Conservation (phyloP, 2,797 vertebrate genomes). For the Scleropages formosus region DNA sequence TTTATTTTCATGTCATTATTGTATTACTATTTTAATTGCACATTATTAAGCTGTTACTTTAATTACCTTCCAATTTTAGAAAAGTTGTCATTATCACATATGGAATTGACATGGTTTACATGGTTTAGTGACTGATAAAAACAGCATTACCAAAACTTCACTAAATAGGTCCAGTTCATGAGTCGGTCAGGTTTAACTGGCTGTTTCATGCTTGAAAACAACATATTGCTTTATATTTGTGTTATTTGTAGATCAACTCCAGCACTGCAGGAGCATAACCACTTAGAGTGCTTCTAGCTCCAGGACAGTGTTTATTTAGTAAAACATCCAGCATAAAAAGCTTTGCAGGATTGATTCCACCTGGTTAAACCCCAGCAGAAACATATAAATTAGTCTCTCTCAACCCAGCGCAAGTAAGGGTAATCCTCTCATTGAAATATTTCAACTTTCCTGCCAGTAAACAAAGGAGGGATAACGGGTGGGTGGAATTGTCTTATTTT, state of each 20-base stretch:
- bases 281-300: slow-evolving; percentile 40
- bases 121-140: no score
- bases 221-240: not conserved
- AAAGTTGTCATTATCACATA: no score
- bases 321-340: slow-evolving; percentile 69
- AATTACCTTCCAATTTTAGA: no score
- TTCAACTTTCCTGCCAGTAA: slow-evolving; percentile 78
- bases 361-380: slow-evolving; percentile 80
- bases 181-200: not conserved
- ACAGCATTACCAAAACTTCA: no score
- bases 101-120: no score
- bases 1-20: no score
- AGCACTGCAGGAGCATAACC: not conserved
- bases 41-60: no score
- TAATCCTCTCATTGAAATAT: slow-evolving; percentile 87
- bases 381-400: slow-evolving; percentile 90
- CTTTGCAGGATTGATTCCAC: slow-evolving; percentile 64
- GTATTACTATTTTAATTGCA: no score
- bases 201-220: not conserved
- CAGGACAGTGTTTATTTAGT: slow-evolving; percentile 70
- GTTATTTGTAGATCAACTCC: slow-evolving; percentile 6
- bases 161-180: no score
- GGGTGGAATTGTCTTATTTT: slow-evolving; percentile 81
- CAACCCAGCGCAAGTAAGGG: slow-evolving; percentile 79
- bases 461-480: slow-evolving; percentile 80